A percentile compares a stretch with the other conserved stretches of the same genome.
Conservation (phyloP, 2,888 invertebrate species). For the Conistra vaccinii region DNA sequence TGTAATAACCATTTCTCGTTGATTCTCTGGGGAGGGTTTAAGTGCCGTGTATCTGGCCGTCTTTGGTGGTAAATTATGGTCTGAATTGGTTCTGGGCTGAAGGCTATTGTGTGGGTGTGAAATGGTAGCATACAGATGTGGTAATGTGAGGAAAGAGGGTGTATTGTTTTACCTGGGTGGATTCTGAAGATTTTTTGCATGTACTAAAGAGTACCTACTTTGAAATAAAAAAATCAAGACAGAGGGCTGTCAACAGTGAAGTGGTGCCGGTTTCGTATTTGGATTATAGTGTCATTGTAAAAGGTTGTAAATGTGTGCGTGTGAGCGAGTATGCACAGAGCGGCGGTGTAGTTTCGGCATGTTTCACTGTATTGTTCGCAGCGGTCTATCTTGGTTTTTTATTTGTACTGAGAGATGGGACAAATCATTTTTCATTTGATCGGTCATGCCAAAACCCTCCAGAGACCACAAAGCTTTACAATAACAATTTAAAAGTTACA, state of each 20-base stretch:
- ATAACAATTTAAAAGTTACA: neutral
- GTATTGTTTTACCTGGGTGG: neutral
- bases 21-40: slow-evolving; percentile 20
- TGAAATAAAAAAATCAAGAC: no score
- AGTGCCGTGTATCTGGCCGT: slow-evolving; percentile 11
- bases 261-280: no score
- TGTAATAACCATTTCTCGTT: slow-evolving; percentile 48
- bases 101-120: neutral
- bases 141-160: neutral
- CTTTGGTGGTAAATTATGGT: slow-evolving; percentile 14
- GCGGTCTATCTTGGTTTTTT: no score
- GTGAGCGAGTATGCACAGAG: no score
- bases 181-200: neutral
- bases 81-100: neutral
- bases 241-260: no score
- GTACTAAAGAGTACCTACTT: no score
- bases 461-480: neutral
- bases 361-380: no score
- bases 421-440: no score
- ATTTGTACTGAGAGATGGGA: no score
- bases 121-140: neutral
- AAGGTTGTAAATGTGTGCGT: no score
- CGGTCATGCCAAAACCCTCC: neutral
- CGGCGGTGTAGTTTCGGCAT: no score
- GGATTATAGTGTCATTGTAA: no score